These are phyloP conservation scores for Diploscapter pachys DNA, from an alignment of 1,140 invertebrate genomes.

Conservation along the genomic window DNA sequence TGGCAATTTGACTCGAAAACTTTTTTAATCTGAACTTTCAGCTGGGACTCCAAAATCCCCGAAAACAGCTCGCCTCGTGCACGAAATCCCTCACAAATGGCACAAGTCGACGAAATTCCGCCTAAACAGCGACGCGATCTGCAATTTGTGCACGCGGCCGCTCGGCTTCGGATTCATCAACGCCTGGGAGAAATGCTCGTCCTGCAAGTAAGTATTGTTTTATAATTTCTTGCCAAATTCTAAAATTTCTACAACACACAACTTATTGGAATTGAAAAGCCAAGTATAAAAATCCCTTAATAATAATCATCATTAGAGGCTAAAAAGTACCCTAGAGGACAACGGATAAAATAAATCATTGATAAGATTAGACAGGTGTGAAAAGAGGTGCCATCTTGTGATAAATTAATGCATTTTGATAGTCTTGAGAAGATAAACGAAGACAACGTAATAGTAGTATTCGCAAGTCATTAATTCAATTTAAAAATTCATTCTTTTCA, in stretches of 20 bases:
- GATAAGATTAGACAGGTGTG: too few species aligned
- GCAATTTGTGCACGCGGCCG: constrained; percentile 22
- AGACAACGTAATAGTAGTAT: too few species aligned
- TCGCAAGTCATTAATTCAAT: too few species aligned
- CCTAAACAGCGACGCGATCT: constrained; percentile 14
- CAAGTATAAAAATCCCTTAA: too few species aligned
- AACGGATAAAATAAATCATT: too few species aligned
- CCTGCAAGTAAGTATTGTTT: constrained; percentile 33
- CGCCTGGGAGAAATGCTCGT: constrained; percentile 37
- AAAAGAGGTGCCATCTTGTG: too few species aligned
- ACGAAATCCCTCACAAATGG: constrained; percentile 34
- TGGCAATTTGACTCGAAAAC: too few species aligned
- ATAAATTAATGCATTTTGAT: too few species aligned
- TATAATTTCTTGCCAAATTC: not conserved
- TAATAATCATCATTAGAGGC: too few species aligned
- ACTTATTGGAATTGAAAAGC: not conserved
- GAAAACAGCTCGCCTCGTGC: constrained; percentile 10
- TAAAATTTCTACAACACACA: not conserved
- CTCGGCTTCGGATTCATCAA: constrained; percentile 31
- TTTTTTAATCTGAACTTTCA: not conserved
- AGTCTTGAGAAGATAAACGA: too few species aligned
- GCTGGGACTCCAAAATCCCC: constrained; percentile 20
- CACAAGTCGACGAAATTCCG: constrained; percentile 24
- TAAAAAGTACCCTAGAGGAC: too few species aligned
- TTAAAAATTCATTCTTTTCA: too few species aligned